These are phyloP conservation scores for Sebastes flavidus DNA, from an alignment of 2,797 vertebrate genomes.

Conservation along the genomic window DNA sequence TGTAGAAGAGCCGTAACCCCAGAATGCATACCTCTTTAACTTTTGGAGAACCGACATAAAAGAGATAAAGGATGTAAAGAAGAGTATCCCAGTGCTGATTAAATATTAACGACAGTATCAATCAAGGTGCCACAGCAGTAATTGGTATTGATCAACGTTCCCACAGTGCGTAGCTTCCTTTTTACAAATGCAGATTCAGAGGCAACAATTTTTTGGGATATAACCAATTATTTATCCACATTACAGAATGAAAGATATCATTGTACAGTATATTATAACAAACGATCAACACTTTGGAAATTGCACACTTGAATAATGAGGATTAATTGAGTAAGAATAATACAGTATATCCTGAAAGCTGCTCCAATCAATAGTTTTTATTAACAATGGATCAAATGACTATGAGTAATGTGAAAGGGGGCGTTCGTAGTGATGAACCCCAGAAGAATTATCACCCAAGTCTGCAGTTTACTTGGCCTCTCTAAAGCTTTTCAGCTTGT, in stretches of 20 bases:
- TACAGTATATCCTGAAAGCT: not conserved
- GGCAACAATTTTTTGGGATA: constrained; percentile 17
- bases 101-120: constrained; percentile 57
- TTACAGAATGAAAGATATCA: constrained; percentile 5
- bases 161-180: not conserved
- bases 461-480: not conserved
- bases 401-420: not conserved
- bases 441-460: not conserved
- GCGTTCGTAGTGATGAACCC: not conserved
- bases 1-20: constrained; percentile 29
- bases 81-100: constrained; percentile 27
- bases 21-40: constrained; percentile 30
- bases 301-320: not conserved
- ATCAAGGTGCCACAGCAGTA: constrained; percentile 40
- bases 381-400: not conserved
- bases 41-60: constrained; percentile 41
- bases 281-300: not conserved
- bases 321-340: not conserved
- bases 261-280: not conserved
- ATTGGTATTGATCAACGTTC: constrained; percentile 51
- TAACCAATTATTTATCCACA: not conserved
- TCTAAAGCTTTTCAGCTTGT: not conserved
- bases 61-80: constrained; percentile 45
- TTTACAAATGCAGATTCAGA: constrained; percentile 36
- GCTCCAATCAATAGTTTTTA: not conserved